These are phyloP conservation scores for Homarus gammarus DNA, from an alignment of 2,888 invertebrate species.

Conservation along the genomic window DNA sequence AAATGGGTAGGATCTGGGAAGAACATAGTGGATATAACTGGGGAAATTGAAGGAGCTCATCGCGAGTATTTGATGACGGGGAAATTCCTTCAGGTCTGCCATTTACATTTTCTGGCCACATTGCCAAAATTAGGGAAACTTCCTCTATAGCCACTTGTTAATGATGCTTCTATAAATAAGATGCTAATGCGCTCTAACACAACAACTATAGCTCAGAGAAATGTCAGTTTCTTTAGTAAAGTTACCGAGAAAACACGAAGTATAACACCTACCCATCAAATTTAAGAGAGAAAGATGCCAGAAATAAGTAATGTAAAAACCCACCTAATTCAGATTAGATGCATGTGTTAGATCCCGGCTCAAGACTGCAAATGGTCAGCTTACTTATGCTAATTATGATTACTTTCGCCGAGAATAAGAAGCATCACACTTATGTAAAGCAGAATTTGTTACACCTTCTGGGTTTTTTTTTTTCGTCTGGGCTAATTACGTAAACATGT, in stretches of 20 bases:
- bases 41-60: not conserved
- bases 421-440: not conserved
- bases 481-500: not conserved
- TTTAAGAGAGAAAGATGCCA: not conserved
- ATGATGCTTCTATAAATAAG: not conserved
- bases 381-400: conserved; percentile 16
- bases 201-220: not conserved
- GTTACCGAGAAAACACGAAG: not conserved
- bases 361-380: not conserved
- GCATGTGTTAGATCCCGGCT: not conserved
- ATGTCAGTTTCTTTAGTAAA: not conserved
- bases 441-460: not conserved
- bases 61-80: not conserved
- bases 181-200: not conserved
- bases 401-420: not conserved
- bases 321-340: not conserved
- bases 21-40: not conserved
- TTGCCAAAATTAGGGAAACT: not conserved
- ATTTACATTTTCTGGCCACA: not conserved
- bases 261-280: not conserved
- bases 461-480: not conserved
- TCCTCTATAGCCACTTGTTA: not conserved
- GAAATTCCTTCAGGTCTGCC: not conserved
- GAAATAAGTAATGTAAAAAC: not conserved
- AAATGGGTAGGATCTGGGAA: not conserved